Evolutionary conservation across 2,888 invertebrate species (phyloP), one percentile per base, ranked within the genome.

Genomic region (Cryptophagus acutangulus): DNA sequence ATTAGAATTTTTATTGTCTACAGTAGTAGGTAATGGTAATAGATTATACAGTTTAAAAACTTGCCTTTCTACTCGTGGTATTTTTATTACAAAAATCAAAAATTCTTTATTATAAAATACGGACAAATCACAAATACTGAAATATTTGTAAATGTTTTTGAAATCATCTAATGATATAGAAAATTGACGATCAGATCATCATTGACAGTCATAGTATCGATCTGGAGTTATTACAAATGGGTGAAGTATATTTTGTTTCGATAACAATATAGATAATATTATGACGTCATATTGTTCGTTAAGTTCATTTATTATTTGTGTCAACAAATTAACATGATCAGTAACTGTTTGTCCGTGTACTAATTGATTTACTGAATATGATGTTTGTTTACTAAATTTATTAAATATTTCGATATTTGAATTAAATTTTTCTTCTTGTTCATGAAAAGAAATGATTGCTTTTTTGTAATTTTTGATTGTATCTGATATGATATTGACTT

Each of bases 391-490:
- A 29, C 29, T 29, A 10, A 31, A 31, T 15, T 31, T 31, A 16
- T 31, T 31, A 31, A 31, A 31, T 31, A 15, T 3, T 3, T 5
- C 15, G 16, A 31, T 15, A 13, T 31, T 31, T 3, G 13, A 14
- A 31, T 15, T 31, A 5, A 15, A 16, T 31, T 41, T 43, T 3
- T 37, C 17, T 34, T 50, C 43, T 20, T 46, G 45, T 12, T 20
- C 2, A 33, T 41, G 39, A 9, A 46, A 37, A 2, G 29, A 24
- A 25, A 8, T 8, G 14, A 45, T 12, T 5, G 48, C 46, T 9
- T 38, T 13, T 31, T 52, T 52, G 35, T 52, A 49, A 37, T 46
- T 46, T 6, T 20, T 14, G 10, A 52, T 50, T 2, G 49, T 35
- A 9, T 36, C 41, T 2, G 49, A 48, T 17, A 51, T 39, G 8